Base-by-base conservation (phyloP, 2,797 vertebrate species). In the Hoplostethus atlanticus region DNA sequence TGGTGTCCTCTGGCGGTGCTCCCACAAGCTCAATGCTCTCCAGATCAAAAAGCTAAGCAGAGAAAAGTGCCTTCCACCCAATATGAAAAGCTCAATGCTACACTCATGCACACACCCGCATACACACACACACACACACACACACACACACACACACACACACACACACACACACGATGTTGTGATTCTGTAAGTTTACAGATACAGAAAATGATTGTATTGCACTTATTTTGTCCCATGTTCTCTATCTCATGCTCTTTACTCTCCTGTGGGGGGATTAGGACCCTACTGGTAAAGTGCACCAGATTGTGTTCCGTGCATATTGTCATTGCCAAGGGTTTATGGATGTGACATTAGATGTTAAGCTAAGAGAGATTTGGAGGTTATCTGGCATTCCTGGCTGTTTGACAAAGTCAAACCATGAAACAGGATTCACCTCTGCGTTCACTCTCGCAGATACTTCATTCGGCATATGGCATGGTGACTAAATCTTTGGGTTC, bases 311-410 rank as follows among this genome's bases (percentile, higher is more conserved):
- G 79, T 84, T 80, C 62, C 74, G 62, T 76, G 81, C 79, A 87
- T 82, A 73, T 79, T 38, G 63, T 79, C 67, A 83, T 78, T 74
- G 85, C 64, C 52, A 66, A 74, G 58, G 74, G 42, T 81, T 87
- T 84, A 83, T 57, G 73, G 78, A 83, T 84, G 81, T 85, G 84
- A 90, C 80, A 80, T 88, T 68, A 83, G 81, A 89, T 80, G 84
- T 80, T 87, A 78, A 69, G 62, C 44, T 25, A 59, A 77, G 76
- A 67, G 66, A 80, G 84, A 87, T 86, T 81, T 78, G 72, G 73
- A 84, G 83, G 83, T 88, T 88, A 89, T 85, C 86, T 79, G 81
- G 73, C 77, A 72, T 85, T 77, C 71, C 71, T 85, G 76, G 84
- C 76, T 83, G 77, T 71, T 77, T 52, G 75, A 77, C 88, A 79